phyloP scores from a whole-genome alignment of 2,113 vertebrate species.

The Microtus montanus region DNA sequence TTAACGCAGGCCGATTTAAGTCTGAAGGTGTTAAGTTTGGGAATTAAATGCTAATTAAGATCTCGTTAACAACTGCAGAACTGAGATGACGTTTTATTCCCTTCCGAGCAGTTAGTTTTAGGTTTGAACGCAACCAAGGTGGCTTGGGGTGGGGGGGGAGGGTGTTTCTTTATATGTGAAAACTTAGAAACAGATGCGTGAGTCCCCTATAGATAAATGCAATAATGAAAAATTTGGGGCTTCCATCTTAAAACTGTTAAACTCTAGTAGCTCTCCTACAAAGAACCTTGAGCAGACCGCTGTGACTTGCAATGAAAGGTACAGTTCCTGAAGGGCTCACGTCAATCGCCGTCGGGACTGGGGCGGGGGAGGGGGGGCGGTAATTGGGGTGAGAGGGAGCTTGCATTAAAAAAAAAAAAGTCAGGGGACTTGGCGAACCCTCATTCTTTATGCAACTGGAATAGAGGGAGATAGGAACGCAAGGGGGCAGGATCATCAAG shows the following conservation, averaged over 20 bases:
- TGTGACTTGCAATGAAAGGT: not conserved
- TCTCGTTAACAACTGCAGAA: slow-evolving; percentile 66
- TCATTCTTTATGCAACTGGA: slow-evolving; percentile 46
- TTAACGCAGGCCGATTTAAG: slow-evolving; percentile 69
- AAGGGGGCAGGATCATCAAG: slow-evolving; percentile 35
- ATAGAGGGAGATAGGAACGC: slow-evolving; percentile 11
- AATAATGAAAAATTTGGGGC: not conserved
- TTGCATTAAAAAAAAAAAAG: not conserved
- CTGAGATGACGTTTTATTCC: slow-evolving; percentile 64
- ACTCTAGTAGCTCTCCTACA: not conserved
- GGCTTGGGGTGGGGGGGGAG: not conserved
- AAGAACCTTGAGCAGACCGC: not conserved
- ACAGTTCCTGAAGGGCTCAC: not conserved
- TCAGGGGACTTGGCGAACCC: slow-evolving; percentile 1
- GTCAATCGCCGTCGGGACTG: not conserved
- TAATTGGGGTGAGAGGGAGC: not conserved
- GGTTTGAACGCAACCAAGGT: slow-evolving; percentile 19
- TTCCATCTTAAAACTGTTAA: slow-evolving; percentile 60
- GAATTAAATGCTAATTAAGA: slow-evolving; percentile 52
- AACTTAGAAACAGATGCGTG: slow-evolving; percentile 37
- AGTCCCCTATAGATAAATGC: slow-evolving; percentile 40
- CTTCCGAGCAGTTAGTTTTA: slow-evolving; percentile 25
- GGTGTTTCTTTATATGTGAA: not conserved
- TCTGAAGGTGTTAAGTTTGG: slow-evolving; percentile 69
- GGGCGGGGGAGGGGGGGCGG: not conserved